These are phyloP conservation scores for Taeniopygia guttata DNA, from an alignment of 2,797 vertebrate species.

Conservation along the genomic window DNA sequence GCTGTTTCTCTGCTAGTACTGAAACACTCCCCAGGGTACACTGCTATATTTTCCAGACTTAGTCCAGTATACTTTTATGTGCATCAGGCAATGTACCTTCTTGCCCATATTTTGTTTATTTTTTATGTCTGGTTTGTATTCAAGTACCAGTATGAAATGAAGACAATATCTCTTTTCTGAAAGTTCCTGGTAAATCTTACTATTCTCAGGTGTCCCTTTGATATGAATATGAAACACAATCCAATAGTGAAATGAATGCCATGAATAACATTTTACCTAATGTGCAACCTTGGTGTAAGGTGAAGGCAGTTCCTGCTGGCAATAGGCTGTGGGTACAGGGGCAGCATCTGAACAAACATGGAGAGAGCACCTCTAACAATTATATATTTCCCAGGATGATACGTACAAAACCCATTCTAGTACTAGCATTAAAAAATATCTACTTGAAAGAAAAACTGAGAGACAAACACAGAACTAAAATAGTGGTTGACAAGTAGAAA, in stretches of 20 bases:
- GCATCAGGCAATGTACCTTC: not conserved
- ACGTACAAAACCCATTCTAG: not conserved
- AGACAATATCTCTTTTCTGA: slow-evolving; percentile 4
- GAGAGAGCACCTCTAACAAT: not conserved
- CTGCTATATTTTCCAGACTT: not conserved
- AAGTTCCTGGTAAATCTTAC: not conserved
- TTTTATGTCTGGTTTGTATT: slow-evolving; percentile 8
- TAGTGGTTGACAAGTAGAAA: not conserved
- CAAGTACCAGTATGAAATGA: not conserved
- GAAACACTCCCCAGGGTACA: not conserved
- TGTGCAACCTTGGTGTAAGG: not conserved
- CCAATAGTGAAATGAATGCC: not conserved
- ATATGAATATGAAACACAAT: not conserved
- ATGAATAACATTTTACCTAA: slow-evolving; percentile 8
- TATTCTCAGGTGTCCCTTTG: slow-evolving; percentile 14
- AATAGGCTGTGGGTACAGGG: not conserved
- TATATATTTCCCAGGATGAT: not conserved
- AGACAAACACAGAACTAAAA: not conserved
- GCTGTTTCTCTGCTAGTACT: not conserved
- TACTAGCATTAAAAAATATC: not conserved
- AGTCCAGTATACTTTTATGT: not conserved
- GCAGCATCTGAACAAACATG: not conserved
- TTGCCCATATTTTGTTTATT: not conserved
- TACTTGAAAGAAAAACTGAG: not conserved
- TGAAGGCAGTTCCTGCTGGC: not conserved